phyloP scores from a whole-genome alignment of 35 echinoderm and acorn worm species.

The Nesometra sesokonis region DNA sequence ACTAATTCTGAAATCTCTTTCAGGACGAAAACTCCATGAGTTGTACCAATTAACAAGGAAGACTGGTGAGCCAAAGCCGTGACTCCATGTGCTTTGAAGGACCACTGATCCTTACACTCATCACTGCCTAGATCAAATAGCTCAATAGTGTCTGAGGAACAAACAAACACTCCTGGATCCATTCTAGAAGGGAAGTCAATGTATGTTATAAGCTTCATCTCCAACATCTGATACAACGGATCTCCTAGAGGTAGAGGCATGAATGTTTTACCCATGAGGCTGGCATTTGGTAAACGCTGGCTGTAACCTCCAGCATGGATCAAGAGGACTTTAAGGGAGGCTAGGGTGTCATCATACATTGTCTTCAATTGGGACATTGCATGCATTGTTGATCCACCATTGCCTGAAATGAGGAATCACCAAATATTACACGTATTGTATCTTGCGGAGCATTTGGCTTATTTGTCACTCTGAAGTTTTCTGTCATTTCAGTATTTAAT shows the following conservation, averaged over 20 bases:
- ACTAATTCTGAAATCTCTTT: neutral
- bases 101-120: constrained; percentile 37
- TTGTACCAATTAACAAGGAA: constrained; percentile 46
- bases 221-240: constrained; percentile 84
- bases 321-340: constrained; percentile 51
- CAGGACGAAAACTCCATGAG: constrained; percentile 86
- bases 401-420: constrained; percentile 43
- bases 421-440: no score
- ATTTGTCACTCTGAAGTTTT: no score
- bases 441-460: no score
- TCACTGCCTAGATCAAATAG: constrained; percentile 44
- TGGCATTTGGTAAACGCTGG: constrained; percentile 74
- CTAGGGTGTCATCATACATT: constrained; percentile 26
- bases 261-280: constrained; percentile 85
- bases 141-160: constrained; percentile 43
- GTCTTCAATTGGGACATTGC: constrained; percentile 34
- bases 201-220: constrained; percentile 60
- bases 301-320: constrained; percentile 90
- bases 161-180: constrained; percentile 73
- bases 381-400: constrained; percentile 81
- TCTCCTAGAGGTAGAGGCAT: constrained; percentile 67
- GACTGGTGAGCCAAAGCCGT: constrained; percentile 88
- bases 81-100: constrained; percentile 54
- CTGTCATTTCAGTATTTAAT: no score
- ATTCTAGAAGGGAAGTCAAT: constrained; percentile 86